phyloP scores from a whole-genome alignment of 2,113 vertebrate species.

The Peromyscus polionotus region DNA sequence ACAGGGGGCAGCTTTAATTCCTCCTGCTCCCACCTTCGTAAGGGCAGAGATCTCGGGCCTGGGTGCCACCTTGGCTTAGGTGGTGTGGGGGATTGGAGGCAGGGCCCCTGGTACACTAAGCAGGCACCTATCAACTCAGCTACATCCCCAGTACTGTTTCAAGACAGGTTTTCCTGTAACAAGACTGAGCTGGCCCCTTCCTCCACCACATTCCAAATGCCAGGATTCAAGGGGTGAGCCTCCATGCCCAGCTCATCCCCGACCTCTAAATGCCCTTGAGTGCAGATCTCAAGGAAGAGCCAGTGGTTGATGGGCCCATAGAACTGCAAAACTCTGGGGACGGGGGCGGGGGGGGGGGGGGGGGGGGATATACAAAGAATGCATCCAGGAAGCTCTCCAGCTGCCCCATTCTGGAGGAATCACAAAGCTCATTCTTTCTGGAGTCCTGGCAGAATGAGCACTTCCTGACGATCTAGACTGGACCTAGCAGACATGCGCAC shows the following conservation, averaged over 20 bases:
- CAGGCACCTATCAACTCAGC: background rate
- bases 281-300: background rate
- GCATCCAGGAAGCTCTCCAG: background rate
- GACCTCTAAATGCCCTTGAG: background rate
- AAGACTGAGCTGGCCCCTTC: background rate
- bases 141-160: background rate
- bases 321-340: no score
- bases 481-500: background rate
- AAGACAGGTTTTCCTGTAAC: background rate
- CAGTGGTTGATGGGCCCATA: background rate
- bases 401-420: background rate
- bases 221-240: background rate
- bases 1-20: background rate
- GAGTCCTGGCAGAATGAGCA: background rate
- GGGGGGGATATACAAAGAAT: no score
- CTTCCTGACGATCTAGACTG: background rate
- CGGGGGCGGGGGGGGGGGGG: rapidly evolving
- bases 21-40: background rate
- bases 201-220: background rate
- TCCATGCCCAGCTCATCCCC: background rate
- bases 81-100: background rate
- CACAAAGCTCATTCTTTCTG: background rate
- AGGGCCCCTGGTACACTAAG: background rate
- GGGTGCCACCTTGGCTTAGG: background rate
- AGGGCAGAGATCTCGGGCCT: background rate